Percentiles rank a stretch among this genome's conserved stretches.
These are phyloP conservation scores for Rhagoletis pomonella DNA, from an alignment of 1,140 invertebrate species.

Conservation along the genomic window DNA sequence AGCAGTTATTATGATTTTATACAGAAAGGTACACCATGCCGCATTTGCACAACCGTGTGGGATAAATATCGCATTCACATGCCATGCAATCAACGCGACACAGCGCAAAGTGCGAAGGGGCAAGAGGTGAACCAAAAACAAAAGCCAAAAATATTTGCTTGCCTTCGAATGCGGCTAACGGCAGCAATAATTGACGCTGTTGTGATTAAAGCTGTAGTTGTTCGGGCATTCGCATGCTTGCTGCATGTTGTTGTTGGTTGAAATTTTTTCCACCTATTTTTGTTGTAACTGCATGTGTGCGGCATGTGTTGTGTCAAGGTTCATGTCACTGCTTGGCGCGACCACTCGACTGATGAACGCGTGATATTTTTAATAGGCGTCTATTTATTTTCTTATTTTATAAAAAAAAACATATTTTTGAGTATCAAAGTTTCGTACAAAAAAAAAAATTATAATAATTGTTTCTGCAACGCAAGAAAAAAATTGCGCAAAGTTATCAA, in stretches of 20 bases:
- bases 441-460: not conserved
- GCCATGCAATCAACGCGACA: not conserved
- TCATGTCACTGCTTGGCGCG: not conserved
- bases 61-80: not conserved
- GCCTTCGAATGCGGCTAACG: not conserved
- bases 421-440: not conserved
- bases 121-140: not conserved
- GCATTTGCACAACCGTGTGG: not conserved
- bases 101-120: not conserved
- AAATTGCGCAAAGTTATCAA: slow-evolving; percentile 20
- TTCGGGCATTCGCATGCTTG: not conserved
- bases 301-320: slow-evolving; percentile 38
- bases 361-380: slow-evolving; percentile 2
- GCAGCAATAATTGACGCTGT: slow-evolving; percentile 38
- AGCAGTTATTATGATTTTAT: too few species aligned
- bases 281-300: slow-evolving; percentile 3
- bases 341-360: not conserved
- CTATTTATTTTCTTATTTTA: slow-evolving; percentile 23
- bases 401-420: not conserved
- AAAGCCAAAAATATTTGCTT: not conserved
- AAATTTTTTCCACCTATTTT: not conserved
- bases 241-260: not conserved
- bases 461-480: not conserved
- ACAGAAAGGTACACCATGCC: too few species aligned
- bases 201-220: slow-evolving; percentile 17